phyloP scores from a whole-genome alignment of 2,797 vertebrate species.

The Thripadectes ignobilis region DNA sequence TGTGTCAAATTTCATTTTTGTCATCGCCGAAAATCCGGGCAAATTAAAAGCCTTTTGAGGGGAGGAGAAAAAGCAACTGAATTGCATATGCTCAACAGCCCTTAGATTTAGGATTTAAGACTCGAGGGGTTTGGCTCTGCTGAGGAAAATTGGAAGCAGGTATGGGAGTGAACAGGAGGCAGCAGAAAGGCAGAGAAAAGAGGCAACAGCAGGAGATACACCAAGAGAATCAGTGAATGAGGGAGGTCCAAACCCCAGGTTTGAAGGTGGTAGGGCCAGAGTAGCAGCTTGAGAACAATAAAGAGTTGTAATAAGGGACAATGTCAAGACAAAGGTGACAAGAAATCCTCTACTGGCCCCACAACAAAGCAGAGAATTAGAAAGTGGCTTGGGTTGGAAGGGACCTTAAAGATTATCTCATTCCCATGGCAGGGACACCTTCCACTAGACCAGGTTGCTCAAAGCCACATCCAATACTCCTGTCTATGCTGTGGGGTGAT shows the following conservation, averaged over 20 bases:
- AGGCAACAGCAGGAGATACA: not conserved
- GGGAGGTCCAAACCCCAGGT: not conserved
- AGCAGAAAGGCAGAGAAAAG: not conserved
- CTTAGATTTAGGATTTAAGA: slow-evolving; percentile 27
- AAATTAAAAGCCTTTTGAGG: slow-evolving; percentile 54
- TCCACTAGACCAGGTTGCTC: not conserved
- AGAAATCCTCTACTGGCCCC: not conserved
- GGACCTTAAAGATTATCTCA: not conserved
- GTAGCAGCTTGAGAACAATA: not conserved
- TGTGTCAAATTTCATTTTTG: slow-evolving; percentile 58
- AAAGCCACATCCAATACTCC: not conserved
- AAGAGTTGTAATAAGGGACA: not conserved
- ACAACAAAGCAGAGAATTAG: not conserved
- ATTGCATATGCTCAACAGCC: slow-evolving; percentile 47
- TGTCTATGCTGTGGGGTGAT: rapidly evolving
- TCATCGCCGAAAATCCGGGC: slow-evolving; percentile 16
- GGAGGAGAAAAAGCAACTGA: slow-evolving; percentile 23
- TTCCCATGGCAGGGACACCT: not conserved
- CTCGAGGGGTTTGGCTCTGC: not conserved
- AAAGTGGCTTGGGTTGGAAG: not conserved
- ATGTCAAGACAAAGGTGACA: rapidly evolving
- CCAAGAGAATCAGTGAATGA: not conserved
- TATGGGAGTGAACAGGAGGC: not conserved
- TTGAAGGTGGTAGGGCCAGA: not conserved
- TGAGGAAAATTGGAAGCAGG: slow-evolving; percentile 14